These are phyloP conservation scores for Coracopsis vasa DNA, from an alignment of 2,113 vertebrate genomes.

Conservation along the genomic window DNA sequence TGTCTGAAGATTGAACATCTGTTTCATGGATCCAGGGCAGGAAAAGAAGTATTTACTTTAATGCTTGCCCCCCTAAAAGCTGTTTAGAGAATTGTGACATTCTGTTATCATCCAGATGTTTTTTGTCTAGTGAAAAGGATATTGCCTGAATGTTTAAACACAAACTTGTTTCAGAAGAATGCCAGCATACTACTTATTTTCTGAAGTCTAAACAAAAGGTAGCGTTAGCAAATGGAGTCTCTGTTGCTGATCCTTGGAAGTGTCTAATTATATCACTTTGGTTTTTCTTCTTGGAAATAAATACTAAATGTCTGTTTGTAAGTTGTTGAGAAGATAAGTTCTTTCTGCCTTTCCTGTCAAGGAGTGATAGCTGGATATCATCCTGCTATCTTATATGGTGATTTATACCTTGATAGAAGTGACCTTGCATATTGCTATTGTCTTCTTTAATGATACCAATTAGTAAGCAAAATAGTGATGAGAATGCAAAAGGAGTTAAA, in stretches of 20 bases:
- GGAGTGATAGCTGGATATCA: neutral
- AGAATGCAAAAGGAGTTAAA: neutral
- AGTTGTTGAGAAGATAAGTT: neutral
- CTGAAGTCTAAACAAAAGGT: neutral
- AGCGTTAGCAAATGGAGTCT: neutral
- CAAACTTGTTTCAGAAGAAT: neutral
- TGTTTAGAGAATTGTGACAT: conserved; percentile 33
- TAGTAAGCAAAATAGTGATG: neutral
- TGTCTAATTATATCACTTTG: neutral
- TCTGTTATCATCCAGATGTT: conserved; percentile 19
- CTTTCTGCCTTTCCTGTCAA: neutral
- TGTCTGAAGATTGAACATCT: conserved; percentile 37
- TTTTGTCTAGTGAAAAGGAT: conserved; percentile 3
- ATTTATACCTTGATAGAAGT: neutral
- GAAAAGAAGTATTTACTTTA: neutral
- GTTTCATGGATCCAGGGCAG: neutral
- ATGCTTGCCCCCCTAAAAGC: neutral
- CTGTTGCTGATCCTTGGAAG: neutral
- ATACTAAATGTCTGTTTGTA: neutral
- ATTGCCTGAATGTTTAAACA: neutral
- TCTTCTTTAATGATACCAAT: neutral
- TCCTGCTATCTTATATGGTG: neutral
- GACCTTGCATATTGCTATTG: neutral
- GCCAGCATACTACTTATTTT: neutral
- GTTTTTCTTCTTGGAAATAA: neutral